Evolutionary conservation across 2,888 invertebrate species (phyloP).

Genomic region (Athalia cordata): DNA sequence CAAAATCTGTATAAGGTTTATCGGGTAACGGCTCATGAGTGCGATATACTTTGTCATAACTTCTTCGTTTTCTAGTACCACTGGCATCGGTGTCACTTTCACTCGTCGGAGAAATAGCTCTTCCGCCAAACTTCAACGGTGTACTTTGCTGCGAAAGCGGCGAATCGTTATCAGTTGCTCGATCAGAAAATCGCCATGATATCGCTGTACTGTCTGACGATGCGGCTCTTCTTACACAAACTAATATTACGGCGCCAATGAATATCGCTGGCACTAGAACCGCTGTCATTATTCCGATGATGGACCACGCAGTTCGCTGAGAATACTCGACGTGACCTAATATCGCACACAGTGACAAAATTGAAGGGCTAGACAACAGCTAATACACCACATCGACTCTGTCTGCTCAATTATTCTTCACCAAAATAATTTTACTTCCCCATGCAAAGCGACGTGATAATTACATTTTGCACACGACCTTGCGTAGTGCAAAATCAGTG

Average conservation of each 20-base stretch:
- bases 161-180: constrained; percentile 60
- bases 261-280: constrained; percentile 79
- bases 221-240: constrained; percentile 57
- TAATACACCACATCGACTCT: background rate
- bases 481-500: background rate
- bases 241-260: constrained; percentile 59
- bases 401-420: background rate
- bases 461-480: constrained; percentile 34
- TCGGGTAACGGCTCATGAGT: constrained; percentile 88
- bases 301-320: constrained; percentile 83
- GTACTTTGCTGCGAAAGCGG: constrained; percentile 50
- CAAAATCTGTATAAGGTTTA: constrained; percentile 86
- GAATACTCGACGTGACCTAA: constrained; percentile 77
- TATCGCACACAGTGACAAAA: constrained; percentile 47
- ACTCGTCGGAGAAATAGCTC: constrained; percentile 76
- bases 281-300: constrained; percentile 83
- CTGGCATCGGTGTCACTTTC: constrained; percentile 76
- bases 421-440: background rate
- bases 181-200: constrained; percentile 68
- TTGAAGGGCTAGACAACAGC: background rate
- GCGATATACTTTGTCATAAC: constrained; percentile 88
- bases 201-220: constrained; percentile 58
- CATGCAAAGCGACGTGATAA: constrained; percentile 15
- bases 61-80: constrained; percentile 79
- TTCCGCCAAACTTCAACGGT: constrained; percentile 73